These are phyloP conservation scores for Icerya purchasi DNA, from an alignment of 2,888 invertebrate genomes.

Conservation along the genomic window DNA sequence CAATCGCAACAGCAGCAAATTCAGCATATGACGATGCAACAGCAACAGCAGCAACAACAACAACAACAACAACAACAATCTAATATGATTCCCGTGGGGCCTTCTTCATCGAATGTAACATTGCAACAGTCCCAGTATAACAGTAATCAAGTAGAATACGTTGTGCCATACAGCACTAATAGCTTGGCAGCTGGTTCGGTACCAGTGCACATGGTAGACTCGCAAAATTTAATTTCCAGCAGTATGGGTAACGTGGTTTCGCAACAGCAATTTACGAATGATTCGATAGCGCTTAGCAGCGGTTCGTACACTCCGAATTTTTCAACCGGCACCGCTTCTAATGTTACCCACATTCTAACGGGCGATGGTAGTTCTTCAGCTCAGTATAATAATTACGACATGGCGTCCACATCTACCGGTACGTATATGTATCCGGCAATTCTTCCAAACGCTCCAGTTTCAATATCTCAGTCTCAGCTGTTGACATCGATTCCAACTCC, in stretches of 20 bases:
- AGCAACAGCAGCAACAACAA: constrained; percentile 10
- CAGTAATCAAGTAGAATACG: neutral
- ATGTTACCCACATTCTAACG: neutral
- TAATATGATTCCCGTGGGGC: constrained; percentile 2
- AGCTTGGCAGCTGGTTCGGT: constrained; percentile 1
- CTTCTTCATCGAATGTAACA: constrained; percentile 1
- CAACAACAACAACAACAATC: constrained; percentile 8
- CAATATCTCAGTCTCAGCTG: neutral
- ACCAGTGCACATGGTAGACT: neutral
- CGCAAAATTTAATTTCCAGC: neutral
- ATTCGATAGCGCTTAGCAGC: neutral
- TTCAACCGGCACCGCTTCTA: neutral
- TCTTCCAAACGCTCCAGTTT: constrained; percentile 7
- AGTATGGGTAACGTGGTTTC: neutral
- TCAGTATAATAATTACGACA: constrained; percentile 1
- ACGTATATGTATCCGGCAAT: constrained; percentile 6
- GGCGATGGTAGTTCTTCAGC: neutral
- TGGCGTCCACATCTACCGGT: neutral
- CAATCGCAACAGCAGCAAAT: constrained; percentile 10
- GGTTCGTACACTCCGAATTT: constrained; percentile 8
- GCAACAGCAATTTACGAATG: neutral
- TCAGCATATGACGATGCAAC: constrained; percentile 11
- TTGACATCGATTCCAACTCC: constrained; percentile 16
- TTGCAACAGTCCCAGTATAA: neutral
- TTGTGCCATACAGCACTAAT: constrained; percentile 1